These are phyloP conservation scores for Asarcornis scutulata DNA, from an alignment of 2,113 vertebrate species.

Conservation along the genomic window DNA sequence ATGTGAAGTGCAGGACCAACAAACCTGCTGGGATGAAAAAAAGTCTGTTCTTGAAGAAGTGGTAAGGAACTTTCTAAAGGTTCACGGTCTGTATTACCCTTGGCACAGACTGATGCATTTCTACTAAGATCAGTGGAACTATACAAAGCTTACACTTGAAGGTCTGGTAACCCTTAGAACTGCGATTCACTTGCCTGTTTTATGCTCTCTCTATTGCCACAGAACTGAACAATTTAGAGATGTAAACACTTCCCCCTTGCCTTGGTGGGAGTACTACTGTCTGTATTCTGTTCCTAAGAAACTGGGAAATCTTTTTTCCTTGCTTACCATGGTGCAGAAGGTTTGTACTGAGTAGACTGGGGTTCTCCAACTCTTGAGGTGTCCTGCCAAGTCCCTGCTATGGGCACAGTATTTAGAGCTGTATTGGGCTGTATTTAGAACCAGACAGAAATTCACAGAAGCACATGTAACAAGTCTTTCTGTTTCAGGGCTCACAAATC, in stretches of 20 bases:
- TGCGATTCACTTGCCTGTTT: background rate
- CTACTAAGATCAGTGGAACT: rapidly evolving
- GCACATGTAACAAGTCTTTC: background rate
- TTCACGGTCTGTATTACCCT: background rate
- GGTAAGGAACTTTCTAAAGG: background rate
- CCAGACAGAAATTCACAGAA: background rate
- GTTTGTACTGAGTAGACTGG: background rate
- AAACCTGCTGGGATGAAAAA: background rate
- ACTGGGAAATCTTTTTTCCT: background rate
- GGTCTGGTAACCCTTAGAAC: background rate
- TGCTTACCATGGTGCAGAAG: rapidly evolving
- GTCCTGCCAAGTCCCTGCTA: rapidly evolving
- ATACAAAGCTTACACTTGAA: rapidly evolving
- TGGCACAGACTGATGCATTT: background rate
- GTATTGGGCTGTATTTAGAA: too few species aligned
- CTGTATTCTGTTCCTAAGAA: background rate
- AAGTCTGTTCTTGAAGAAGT: background rate
- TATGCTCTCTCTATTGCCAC: rapidly evolving
- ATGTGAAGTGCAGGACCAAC: background rate
- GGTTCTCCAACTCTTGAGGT: background rate
- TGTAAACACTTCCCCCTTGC: rapidly evolving
- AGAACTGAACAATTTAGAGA: background rate
- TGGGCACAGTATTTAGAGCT: background rate
- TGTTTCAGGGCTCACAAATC: background rate
- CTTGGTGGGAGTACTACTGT: background rate